These are phyloP conservation scores for Sycon ciliatum DNA, from an alignment of 37 sponge, comb jelly and placozoan genomes.

Conservation along the genomic window DNA sequence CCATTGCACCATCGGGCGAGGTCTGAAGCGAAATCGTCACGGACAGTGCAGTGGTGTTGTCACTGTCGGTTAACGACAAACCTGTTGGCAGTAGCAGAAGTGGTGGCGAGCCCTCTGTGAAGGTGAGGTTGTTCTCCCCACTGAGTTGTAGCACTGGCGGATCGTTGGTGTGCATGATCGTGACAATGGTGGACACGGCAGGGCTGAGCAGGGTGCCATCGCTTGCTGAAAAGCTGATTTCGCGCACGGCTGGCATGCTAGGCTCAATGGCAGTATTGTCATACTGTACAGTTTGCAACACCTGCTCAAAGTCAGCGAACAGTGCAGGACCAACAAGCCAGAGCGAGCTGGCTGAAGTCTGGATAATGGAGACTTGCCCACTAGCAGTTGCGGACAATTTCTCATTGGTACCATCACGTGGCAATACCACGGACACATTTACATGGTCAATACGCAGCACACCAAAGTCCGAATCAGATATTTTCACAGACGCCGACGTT, in stretches of 20 bases:
- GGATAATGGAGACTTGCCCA: not conserved
- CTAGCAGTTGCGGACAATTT: conserved; percentile 12
- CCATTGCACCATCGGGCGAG: too few relatives aligned
- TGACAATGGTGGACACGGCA: conserved; percentile 21
- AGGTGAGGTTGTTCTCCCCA: too few relatives aligned
- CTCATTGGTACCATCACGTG: conserved; percentile 27
- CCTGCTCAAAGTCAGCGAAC: conserved; percentile 28
- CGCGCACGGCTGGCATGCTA: conserved; percentile 11
- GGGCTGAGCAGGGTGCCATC: conserved; percentile 42
- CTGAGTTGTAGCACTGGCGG: conserved; percentile 38
- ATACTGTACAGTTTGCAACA: conserved; percentile 28
- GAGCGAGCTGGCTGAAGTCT: not conserved
- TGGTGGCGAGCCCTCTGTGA: too few relatives aligned
- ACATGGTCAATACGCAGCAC: conserved; percentile 17
- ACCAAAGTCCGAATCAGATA: conserved; percentile 43
- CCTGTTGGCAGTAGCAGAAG: too few relatives aligned
- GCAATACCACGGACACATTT: conserved; percentile 29
- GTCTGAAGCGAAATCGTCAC: too few relatives aligned
- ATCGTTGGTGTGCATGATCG: conserved; percentile 44
- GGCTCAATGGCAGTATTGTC: conserved; percentile 42
- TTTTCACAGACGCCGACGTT: conserved; percentile 11
- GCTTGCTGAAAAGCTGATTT: conserved; percentile 36
- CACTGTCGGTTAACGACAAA: too few relatives aligned
- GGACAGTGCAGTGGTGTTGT: too few relatives aligned
- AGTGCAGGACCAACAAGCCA: conserved; percentile 31